Conservation (phyloP, 2,888 invertebrate species). For the Callyntrura guangdongensis region DNA sequence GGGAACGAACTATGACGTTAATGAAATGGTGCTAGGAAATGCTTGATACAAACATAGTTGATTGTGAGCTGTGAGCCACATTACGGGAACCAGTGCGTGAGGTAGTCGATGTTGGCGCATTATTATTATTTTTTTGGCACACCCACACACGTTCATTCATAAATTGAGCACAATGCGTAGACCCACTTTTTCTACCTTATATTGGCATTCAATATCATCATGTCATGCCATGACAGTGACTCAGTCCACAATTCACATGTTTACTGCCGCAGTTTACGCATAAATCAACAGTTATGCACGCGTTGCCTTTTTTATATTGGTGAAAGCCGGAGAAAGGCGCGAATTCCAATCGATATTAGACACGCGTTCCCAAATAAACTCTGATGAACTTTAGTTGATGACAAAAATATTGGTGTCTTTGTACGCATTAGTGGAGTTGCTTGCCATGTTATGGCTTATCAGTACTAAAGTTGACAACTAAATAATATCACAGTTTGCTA, state of each 20-base stretch:
- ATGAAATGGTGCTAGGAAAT: conserved; percentile 1
- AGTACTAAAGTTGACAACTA: neutral
- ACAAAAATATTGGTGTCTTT: conserved; percentile 34
- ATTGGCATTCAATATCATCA: conserved; percentile 38
- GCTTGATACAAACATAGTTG: conserved; percentile 9
- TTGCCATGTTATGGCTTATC: neutral
- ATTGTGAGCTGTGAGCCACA: neutral
- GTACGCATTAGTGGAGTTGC: conserved; percentile 11
- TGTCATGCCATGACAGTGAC: conserved; percentile 37
- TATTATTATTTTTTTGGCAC: conserved; percentile 43
- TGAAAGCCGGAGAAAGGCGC: conserved; percentile 79
- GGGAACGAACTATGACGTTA: neutral
- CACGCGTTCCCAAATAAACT: conserved; percentile 80
- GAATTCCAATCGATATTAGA: conserved; percentile 79
- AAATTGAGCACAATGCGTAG: conserved; percentile 46
- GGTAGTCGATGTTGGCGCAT: neutral
- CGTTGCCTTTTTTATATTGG: conserved; percentile 49
- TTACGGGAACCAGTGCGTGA: neutral
- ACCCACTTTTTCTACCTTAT: conserved; percentile 33
- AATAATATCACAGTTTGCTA: neutral
- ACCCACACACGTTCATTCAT: conserved; percentile 53
- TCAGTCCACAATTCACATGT: neutral
- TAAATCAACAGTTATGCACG: conserved; percentile 49
- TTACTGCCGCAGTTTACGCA: conserved; percentile 7
- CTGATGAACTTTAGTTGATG: conserved; percentile 75